Base-by-base conservation (phyloP, 2,888 invertebrate species). In the Trissolcus brochymenae region DNA sequence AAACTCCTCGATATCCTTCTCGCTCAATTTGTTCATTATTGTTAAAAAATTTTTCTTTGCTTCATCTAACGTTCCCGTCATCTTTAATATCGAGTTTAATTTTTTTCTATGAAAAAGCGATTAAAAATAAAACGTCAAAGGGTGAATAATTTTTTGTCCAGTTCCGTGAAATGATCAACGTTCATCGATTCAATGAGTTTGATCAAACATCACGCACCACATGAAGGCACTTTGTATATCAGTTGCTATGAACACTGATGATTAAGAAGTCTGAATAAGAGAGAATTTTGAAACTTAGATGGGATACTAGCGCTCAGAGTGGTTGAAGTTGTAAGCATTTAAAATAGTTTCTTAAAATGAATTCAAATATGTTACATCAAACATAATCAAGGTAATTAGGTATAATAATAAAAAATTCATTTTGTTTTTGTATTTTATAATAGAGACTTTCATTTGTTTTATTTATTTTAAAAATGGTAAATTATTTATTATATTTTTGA, bases 1-100 rank as follows among this genome's bases (percentile, higher is more conserved):
- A 60, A 71, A 71, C 6, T 7, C 21, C 43, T 62, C 64, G 13
- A 51, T 51, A 29, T 71, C 57, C 29, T 49, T 46, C 43, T 41
- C n/a, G 40, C 56, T 14, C 13, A 71, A 17, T 2, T 51, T 56
- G 16, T 50, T 49, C 13, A 71, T n/a, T 43, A 71, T 11, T 19
- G 56, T 16, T n/a, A 21, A 25, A 64, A 71, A 71, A 49, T 51
- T 57, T 29, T 40, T 19, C 41, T 71, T 71, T 13, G 71, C 71
- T 25, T 71, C 57, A 0, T 46, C 40, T 13, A 70, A 16, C 16
- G 43, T 46, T 25, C 35, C 46, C 40, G 53, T 40, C 62, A 62
- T 62, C 25, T 29, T 53, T 3, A 1, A 46, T 0, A 6, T 46
- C 9, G 0, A 9, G 35, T 35, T 9, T 0, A 35, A 25, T 25